Conservation (phyloP, 2,888 invertebrate genomes). For the Protula sp. region DNA sequence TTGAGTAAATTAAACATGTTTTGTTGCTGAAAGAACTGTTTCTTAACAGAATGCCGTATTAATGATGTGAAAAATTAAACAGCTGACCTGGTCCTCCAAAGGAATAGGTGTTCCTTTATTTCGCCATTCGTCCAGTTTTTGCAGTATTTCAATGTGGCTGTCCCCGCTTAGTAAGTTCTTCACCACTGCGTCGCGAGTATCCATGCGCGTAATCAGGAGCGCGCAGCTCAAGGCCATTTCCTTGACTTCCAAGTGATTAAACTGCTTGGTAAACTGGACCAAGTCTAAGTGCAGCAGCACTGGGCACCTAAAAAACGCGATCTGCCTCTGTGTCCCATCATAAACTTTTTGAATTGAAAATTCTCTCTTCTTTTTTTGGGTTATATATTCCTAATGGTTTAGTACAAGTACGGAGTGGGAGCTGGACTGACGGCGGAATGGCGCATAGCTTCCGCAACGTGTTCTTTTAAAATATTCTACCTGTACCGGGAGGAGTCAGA, state of each 20-base stretch:
- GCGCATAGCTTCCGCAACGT: no score
- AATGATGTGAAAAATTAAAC: no score
- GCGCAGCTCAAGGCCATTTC: constrained; percentile 31
- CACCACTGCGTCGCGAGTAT: neutral
- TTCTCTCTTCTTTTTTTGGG: neutral
- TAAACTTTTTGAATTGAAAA: neutral
- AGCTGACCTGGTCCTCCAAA: neutral
- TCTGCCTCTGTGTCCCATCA: neutral
- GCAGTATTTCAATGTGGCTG: neutral
- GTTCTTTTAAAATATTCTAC: no score
- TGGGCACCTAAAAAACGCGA: constrained; percentile 31
- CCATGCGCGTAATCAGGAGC: constrained; percentile 5
- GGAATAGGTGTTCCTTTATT: neutral
- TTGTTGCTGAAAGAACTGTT: no score
- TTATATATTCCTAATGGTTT: neutral
- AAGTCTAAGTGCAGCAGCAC: constrained; percentile 31
- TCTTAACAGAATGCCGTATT: no score
- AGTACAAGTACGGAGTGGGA: neutral
- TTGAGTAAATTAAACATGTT: no score
- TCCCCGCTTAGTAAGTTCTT: neutral
- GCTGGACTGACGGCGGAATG: no score
- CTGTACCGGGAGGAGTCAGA: constrained; percentile 33
- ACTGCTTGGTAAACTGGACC: constrained; percentile 15
- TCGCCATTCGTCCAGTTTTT: neutral
- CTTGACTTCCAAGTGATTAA: constrained; percentile 28